Evolutionary conservation across 1,140 invertebrate genomes (phyloP), one percentile per base, ranked within the genome.

Genomic region (Diabrotica undecimpunctata): DNA sequence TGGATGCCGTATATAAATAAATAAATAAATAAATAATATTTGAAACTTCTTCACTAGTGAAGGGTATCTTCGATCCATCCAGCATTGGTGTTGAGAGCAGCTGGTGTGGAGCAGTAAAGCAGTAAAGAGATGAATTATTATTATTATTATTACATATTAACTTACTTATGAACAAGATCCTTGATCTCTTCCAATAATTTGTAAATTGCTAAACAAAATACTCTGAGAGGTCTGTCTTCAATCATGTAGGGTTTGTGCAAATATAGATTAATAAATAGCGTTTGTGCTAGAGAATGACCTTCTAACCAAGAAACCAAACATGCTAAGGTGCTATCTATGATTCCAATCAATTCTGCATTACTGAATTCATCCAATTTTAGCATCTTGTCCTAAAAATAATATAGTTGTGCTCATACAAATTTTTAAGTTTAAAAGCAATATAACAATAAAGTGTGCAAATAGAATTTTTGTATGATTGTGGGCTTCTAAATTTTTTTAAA

Each of bases 221-320:
- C 89, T 79, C 90, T 91, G 39, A 98, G 80, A 39, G 87, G 84
- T 76, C 89, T 90, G 76, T 97, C 94, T 72, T 88, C 82, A 68
- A 98, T 94, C 67, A 87, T 80, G 72, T 90, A 85, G 6, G 96
- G 95, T 71, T 95, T 90, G 80, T 98, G 96, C 41, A 98, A 81
- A 77, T 97, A 98, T 37, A 98, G 84, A 81, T 98, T 98, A 8
- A 95, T 98, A 75, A 98, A 98, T 9, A 99, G 90, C 13, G 97
- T 98, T 83, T 98, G 96, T 37, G 95, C 96, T 68, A 98, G 83
- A 10, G 95, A 98, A 77, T 97, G 94, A 0, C 95, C 95, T 80
- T 97, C 94, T 11, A 97, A 79, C 94, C 95, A 97, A 0, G 94
- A 95, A 0, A 97, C 94, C 70, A 98, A 84, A 78, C 95, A 96